These are phyloP conservation scores for Thymallus thymallus DNA, from an alignment of 2,113 vertebrate species.

Conservation along the genomic window DNA sequence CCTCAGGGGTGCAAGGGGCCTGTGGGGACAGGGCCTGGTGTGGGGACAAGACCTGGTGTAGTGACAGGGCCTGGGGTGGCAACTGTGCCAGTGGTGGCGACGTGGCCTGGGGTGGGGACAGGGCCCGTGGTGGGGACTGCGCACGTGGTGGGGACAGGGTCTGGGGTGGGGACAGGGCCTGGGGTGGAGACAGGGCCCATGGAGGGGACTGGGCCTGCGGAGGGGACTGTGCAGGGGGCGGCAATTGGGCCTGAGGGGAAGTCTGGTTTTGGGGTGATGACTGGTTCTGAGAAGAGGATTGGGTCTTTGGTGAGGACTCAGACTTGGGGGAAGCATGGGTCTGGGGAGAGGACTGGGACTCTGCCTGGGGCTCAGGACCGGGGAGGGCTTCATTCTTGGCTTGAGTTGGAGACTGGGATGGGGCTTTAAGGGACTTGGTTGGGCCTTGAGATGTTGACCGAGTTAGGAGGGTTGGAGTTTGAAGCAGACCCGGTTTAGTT, in stretches of 20 bases:
- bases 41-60: slow-evolving; percentile 28
- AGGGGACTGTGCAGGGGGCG: slow-evolving; percentile 24
- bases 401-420: slow-evolving; percentile 4
- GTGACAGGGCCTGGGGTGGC: slow-evolving; percentile 21
- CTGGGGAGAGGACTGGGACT: slow-evolving; percentile 38
- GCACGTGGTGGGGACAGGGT: slow-evolving; percentile 12
- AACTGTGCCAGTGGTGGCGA: slow-evolving; percentile 23
- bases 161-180: slow-evolving; percentile 15
- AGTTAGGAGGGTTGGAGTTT: slow-evolving; percentile 47
- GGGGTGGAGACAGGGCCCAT: slow-evolving; percentile 29
- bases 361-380: slow-evolving; percentile 20
- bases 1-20: slow-evolving; percentile 81
- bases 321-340: too few relatives aligned
- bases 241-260: slow-evolving; percentile 14
- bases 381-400: slow-evolving; percentile 33
- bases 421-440: slow-evolving; percentile 37
- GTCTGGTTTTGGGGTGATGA: slow-evolving; percentile 20
- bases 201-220: slow-evolving; percentile 26
- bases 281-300: slow-evolving; percentile 12
- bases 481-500: slow-evolving; percentile 45
- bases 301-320: slow-evolving; percentile 19
- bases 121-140: slow-evolving; percentile 21
- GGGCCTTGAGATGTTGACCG: slow-evolving; percentile 26
- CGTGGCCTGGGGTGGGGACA: slow-evolving; percentile 27
- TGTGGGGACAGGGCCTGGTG: slow-evolving; percentile 27